These are phyloP conservation scores for Meteorus colon DNA, from an alignment of 2,888 invertebrate genomes.

Conservation along the genomic window DNA sequence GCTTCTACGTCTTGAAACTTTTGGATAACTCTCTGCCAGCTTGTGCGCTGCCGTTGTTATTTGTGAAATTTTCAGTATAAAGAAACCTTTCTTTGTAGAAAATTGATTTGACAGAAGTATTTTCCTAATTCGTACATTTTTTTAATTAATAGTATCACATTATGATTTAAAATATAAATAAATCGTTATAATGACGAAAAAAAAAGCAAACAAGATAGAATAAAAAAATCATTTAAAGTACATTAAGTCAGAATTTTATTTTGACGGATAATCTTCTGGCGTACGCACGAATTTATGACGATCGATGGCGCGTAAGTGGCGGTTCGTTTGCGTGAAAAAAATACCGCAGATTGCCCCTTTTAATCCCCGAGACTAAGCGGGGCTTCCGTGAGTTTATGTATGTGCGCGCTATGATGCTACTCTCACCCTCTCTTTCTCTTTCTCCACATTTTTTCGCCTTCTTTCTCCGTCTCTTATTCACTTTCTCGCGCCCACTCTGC, in stretches of 20 bases:
- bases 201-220: slow-evolving; percentile 15
- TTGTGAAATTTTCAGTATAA: slow-evolving; percentile 21
- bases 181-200: neutral
- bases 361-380: slow-evolving; percentile 58
- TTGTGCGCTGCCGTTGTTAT: slow-evolving; percentile 12
- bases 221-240: neutral
- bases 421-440: slow-evolving; percentile 54
- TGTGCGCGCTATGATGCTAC: slow-evolving; percentile 60
- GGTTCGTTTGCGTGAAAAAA: slow-evolving; percentile 55
- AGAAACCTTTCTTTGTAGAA: neutral
- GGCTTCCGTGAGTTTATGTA: slow-evolving; percentile 43
- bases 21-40: slow-evolving; percentile 64
- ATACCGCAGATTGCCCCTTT: slow-evolving; percentile 67
- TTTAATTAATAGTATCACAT: neutral
- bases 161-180: neutral
- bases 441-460: slow-evolving; percentile 49
- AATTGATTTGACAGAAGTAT: slow-evolving; percentile 11
- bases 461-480: slow-evolving; percentile 56
- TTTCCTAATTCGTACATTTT: neutral
- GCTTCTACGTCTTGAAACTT: slow-evolving; percentile 71
- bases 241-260: slow-evolving; percentile 17
- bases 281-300: slow-evolving; percentile 66
- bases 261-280: slow-evolving; percentile 50
- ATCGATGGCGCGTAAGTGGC: slow-evolving; percentile 69
- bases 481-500: slow-evolving; percentile 49